Evolutionary conservation across 2,113 vertebrate genomes (phyloP).

Genomic region (Myocastor coypus): DNA sequence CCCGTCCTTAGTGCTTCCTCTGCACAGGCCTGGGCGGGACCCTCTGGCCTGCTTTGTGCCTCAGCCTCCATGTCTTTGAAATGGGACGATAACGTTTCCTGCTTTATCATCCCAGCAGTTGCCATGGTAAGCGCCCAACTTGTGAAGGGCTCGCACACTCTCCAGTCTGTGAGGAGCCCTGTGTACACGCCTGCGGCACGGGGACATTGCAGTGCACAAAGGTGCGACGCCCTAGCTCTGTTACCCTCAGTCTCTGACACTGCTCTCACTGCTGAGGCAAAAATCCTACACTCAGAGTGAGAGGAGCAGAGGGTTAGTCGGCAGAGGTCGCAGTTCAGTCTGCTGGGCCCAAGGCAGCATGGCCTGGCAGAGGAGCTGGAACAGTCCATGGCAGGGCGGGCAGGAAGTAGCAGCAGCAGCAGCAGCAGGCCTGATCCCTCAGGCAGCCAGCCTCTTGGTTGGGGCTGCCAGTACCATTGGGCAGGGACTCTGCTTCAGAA

Average conservation of each 20-base stretch:
- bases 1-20: background rate
- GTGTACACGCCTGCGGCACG: background rate
- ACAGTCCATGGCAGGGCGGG: no score
- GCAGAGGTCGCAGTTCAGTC: background rate
- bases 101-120: background rate
- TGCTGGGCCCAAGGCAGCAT: no score
- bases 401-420: background rate
- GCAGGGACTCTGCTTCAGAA: background rate
- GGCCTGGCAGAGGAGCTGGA: no score
- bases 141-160: background rate
- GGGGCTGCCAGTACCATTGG: background rate
- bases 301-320: background rate
- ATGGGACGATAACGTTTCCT: background rate
- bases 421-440: background rate
- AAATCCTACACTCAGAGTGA: background rate
- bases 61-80: slow-evolving; percentile 7
- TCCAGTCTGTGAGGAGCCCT: background rate
- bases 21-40: background rate
- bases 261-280: background rate
- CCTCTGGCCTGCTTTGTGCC: background rate
- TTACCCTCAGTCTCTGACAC: background rate
- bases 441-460: background rate
- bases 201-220: background rate
- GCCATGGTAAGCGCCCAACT: background rate
- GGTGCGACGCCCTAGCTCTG: background rate